These are phyloP conservation scores for Dreissena polymorpha DNA, from an alignment of 1,140 invertebrate genomes.

Conservation along the genomic window DNA sequence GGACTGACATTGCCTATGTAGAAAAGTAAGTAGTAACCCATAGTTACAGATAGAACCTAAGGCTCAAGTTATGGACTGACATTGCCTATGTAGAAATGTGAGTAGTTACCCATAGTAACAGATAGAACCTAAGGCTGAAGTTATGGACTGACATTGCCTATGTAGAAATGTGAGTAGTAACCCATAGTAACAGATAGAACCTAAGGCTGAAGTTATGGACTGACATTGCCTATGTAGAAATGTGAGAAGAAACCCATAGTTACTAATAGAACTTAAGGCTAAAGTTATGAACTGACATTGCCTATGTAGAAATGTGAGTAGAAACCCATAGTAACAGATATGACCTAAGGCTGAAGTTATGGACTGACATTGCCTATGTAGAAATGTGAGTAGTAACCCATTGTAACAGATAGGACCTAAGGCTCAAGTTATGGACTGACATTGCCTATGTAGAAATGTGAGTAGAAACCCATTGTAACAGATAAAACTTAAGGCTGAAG, in stretches of 20 bases:
- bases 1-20: conserved; percentile 31
- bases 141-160: conserved; percentile 27
- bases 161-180: conserved; percentile 16
- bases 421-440: conserved; percentile 28
- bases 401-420: too few relatives aligned
- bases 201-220: conserved; percentile 22
- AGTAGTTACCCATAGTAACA: background rate
- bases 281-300: conserved; percentile 26
- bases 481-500: conserved; percentile 3
- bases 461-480: background rate
- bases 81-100: conserved; percentile 43
- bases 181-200: too few relatives aligned
- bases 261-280: background rate
- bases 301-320: conserved; percentile 15
- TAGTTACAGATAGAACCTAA: background rate
- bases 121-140: background rate
- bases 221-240: conserved; percentile 39
- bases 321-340: background rate
- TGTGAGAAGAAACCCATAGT: conserved; percentile 14
- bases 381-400: conserved; percentile 34
- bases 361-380: conserved; percentile 35
- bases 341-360: conserved; percentile 7
- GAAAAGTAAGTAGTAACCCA: background rate
- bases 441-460: conserved; percentile 30
- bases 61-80: conserved; percentile 28